phyloP scores from a whole-genome alignment of 2,888 invertebrate species.

The Erebia palarica region DNA sequence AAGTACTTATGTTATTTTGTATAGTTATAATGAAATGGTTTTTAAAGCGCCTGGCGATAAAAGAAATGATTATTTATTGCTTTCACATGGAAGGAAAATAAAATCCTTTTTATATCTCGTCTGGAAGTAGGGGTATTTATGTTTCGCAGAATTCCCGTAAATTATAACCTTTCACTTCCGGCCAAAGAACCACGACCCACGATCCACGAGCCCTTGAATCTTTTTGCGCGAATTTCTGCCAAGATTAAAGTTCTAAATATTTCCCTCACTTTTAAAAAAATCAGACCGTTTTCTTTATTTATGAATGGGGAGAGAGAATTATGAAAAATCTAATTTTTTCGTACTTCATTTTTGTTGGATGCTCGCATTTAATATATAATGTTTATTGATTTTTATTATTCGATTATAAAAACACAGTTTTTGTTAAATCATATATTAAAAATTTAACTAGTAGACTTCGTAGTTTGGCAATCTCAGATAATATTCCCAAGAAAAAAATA shows the following conservation, averaged over 20 bases:
- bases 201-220: neutral
- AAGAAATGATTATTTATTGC: neutral
- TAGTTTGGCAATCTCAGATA: no score
- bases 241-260: slow-evolving; percentile 10
- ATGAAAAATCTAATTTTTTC: neutral
- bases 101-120: slow-evolving; percentile 8
- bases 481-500: no score
- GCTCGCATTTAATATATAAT: neutral
- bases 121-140: neutral
- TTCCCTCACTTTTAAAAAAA: neutral
- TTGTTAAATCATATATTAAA: no score
- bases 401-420: no score
- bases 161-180: slow-evolving; percentile 7
- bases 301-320: neutral
- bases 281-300: neutral
- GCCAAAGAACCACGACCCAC: neutral
- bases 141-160: slow-evolving; percentile 2
- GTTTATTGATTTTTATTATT: neutral
- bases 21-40: no score
- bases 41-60: no score
- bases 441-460: no score
- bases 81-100: neutral
- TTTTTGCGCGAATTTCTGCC: slow-evolving; percentile 1
- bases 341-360: neutral
- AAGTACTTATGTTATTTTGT: no score